Conservation (phyloP, 2,888 invertebrate species). For the Drosophila stalkeri region DNA sequence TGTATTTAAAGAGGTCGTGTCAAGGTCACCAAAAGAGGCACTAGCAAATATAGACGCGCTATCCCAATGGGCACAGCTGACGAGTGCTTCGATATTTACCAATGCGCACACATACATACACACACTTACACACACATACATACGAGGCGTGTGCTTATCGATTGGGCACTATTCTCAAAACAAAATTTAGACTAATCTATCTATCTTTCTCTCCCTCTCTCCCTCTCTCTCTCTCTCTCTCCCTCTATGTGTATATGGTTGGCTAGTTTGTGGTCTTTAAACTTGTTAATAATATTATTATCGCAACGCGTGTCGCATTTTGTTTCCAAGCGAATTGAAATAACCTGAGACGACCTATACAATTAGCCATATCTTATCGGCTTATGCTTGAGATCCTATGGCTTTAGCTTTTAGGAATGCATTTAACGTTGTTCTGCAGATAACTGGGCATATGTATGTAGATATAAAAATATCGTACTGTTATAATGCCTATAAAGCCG, state of each 20-base stretch:
- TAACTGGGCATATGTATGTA: background rate
- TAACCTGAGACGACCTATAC: background rate
- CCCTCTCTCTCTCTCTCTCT: background rate
- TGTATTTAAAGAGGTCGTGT: conserved; percentile 49
- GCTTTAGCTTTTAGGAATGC: conserved; percentile 5
- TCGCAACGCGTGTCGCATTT: background rate
- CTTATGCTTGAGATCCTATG: background rate
- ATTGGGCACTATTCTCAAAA: background rate
- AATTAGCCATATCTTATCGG: conserved; percentile 21
- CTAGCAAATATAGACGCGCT: background rate
- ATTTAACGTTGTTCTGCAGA: background rate
- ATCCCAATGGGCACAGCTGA: conserved; percentile 37
- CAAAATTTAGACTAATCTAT: conserved; percentile 9
- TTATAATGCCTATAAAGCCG: background rate
- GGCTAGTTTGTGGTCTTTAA: conserved; percentile 4
- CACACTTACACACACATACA: background rate
- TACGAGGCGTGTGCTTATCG: conserved; percentile 16
- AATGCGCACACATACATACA: too few relatives aligned
- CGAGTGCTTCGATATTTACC: background rate
- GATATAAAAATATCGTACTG: too few relatives aligned
- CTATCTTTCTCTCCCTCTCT: background rate
- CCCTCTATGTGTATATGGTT: too few relatives aligned
- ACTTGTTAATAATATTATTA: conserved; percentile 6
- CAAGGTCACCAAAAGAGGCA: conserved; percentile 53
- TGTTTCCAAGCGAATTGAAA: conserved; percentile 4